Evolutionary conservation across 2,888 invertebrate species (phyloP), one percentile per base, ranked within the genome.

Genomic region (Drosophila mercatorum): DNA sequence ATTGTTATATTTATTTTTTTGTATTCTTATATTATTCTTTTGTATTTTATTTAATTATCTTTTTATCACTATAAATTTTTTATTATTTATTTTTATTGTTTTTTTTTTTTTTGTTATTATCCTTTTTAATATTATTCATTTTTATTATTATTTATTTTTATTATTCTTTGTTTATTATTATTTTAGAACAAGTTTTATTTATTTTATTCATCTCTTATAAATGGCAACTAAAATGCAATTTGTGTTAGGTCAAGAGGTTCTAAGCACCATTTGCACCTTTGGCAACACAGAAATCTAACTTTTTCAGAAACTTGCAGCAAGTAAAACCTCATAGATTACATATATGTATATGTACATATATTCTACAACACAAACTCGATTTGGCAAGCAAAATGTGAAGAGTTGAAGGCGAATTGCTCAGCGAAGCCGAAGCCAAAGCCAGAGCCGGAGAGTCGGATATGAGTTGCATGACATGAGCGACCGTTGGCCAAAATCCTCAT

Each of bases 401-500:
- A 68, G 65, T 68, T 67, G 58, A 49, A 49, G 17, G 56, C 64
- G 52, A 78, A 68, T 65, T 46, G 40, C 52, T 56, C 60, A n/a
- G 46, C 44, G 22, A 22, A 22, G 1, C 22, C 22, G 22, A 22
- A 43, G 10, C 17, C 43, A 10, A 8, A 43, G 55, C 40, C 53
- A n/a, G 12, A 52, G 31, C 38, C n/a, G 5, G 28, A 26, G 40
- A 59, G 65, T 56, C 51, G 58, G 53, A 66, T 72, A 58, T 78
- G 61, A 64, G 65, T 71, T 69, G 66, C 70, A 68, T 74, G 85
- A 83, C 83, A 75, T 71, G 88, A 88, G 81, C 83, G 65, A 88
- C 83, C 83, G 65, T 68, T 75, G 79, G 74, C 62, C 71, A 58
- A 83, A 88, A 88, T 89, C 83, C 89, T 76, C 86, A 87, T 89